Percentiles rank a stretch among this genome's conserved stretches.
These are phyloP conservation scores for Heliothis virescens DNA, from an alignment of 1,140 invertebrate genomes.

Conservation along the genomic window DNA sequence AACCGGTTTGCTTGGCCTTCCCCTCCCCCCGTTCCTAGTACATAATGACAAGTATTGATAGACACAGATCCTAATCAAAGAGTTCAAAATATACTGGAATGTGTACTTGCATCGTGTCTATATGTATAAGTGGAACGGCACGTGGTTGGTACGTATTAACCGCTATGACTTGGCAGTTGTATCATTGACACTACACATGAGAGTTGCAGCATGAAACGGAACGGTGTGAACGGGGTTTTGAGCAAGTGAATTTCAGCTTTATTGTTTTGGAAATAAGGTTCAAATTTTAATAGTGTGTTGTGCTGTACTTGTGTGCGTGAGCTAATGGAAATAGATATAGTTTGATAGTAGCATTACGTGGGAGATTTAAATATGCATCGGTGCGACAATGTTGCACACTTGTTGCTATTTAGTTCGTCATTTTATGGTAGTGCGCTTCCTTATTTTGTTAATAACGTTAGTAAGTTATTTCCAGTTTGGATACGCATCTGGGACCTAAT, in stretches of 20 bases:
- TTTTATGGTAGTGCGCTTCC: conserved; percentile 65
- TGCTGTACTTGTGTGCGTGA: conserved; percentile 2
- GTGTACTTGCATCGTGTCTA: conserved; percentile 19
- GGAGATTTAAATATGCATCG: conserved; percentile 69
- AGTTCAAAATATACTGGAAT: conserved; percentile 33
- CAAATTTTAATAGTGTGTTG: not conserved
- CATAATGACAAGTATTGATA: not conserved
- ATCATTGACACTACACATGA: conserved; percentile 55
- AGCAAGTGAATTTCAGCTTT: not conserved
- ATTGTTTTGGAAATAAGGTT: not conserved
- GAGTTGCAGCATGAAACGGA: not conserved
- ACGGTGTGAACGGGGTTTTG: not conserved
- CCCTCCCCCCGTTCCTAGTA: not conserved
- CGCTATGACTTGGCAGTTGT: conserved; percentile 58
- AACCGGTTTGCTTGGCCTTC: conserved; percentile 7
- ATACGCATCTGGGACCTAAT: not conserved
- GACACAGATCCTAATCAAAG: conserved; percentile 10
- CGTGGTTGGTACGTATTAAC: conserved; percentile 62
- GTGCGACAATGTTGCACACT: conserved; percentile 68
- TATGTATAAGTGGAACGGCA: conserved; percentile 57
- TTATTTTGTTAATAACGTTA: conserved; percentile 68
- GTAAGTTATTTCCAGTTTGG: conserved; percentile 44
- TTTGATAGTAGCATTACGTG: conserved; percentile 64
- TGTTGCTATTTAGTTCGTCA: conserved; percentile 56
- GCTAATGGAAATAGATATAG: conserved; percentile 62